Percentiles rank a stretch among this genome's conserved stretches.
These are phyloP conservation scores for Mellilla xanthometata DNA, from an alignment of 2,888 invertebrate species.

Conservation along the genomic window DNA sequence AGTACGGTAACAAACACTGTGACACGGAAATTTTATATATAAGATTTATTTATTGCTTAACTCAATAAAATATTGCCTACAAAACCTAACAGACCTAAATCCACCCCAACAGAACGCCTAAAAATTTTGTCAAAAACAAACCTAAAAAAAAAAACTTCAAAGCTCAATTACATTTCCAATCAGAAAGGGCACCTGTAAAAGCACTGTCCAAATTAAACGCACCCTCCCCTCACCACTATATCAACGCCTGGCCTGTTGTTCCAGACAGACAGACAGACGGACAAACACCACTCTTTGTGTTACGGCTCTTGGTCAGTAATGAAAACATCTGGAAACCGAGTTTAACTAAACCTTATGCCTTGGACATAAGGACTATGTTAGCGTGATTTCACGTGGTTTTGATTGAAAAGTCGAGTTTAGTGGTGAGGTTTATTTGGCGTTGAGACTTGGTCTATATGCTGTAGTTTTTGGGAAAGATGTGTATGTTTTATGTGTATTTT, in stretches of 20 bases:
- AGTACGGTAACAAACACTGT: no score
- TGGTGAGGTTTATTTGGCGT: background rate
- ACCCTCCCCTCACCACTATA: constrained; percentile 57
- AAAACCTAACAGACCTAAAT: background rate
- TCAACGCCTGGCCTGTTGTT: constrained; percentile 70
- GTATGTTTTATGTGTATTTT: no score
- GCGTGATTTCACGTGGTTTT: constrained; percentile 1
- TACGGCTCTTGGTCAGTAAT: constrained; percentile 62
- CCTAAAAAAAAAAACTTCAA: constrained; percentile 29
- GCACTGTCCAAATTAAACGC: constrained; percentile 53
- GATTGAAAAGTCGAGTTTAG: background rate
- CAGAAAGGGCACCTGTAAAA: constrained; percentile 27
- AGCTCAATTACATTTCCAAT: constrained; percentile 29
- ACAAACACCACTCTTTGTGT: constrained; percentile 67
- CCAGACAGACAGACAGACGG: constrained; percentile 60
- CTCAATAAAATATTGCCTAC: background rate
- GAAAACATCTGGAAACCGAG: constrained; percentile 44
- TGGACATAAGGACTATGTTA: constrained; percentile 35
- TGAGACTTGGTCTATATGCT: no score
- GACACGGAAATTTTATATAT: no score
- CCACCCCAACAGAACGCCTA: background rate
- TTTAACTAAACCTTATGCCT: constrained; percentile 28
- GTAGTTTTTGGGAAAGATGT: no score
- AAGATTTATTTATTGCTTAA: no score
- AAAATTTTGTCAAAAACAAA: constrained; percentile 20